Conservation (phyloP, 2,113 vertebrate genomes). For the Aythya baeri region DNA sequence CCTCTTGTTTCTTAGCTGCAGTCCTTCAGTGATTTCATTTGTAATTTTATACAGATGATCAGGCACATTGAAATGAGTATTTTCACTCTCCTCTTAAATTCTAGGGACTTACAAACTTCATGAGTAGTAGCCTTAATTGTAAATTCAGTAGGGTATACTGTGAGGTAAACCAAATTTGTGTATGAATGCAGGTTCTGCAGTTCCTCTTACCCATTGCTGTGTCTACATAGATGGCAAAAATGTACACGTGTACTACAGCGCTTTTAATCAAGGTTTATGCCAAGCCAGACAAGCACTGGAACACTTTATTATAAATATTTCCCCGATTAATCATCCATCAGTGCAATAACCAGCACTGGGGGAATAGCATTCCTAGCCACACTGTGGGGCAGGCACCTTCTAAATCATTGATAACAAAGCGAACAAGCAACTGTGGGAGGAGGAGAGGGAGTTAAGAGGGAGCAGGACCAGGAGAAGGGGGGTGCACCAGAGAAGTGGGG, state of each 20-base stretch:
- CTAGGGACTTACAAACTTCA: neutral
- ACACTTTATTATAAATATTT: conserved; percentile 18
- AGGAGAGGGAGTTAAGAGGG: neutral
- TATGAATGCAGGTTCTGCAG: neutral
- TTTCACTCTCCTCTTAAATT: neutral
- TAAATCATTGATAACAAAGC: neutral
- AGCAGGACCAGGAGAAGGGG: neutral
- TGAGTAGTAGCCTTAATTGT: neutral
- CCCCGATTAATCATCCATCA: neutral
- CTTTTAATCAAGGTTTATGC: neutral
- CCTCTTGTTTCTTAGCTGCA: neutral
- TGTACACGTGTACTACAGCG: neutral
- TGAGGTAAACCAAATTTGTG: neutral
- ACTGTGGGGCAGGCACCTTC: neutral
- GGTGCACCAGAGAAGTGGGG: too few species aligned
- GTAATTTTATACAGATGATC: neutral
- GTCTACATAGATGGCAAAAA: neutral
- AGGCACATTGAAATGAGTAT: neutral
- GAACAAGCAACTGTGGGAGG: neutral
- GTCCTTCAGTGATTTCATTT: neutral
- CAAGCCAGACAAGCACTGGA: conserved; percentile 5
- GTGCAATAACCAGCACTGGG: neutral
- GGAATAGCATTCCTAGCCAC: neutral
- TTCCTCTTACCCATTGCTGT: neutral
- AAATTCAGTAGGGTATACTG: neutral